Conservation (phyloP, 1,140 invertebrate species). For the Teleogryllus occipitalis region DNA sequence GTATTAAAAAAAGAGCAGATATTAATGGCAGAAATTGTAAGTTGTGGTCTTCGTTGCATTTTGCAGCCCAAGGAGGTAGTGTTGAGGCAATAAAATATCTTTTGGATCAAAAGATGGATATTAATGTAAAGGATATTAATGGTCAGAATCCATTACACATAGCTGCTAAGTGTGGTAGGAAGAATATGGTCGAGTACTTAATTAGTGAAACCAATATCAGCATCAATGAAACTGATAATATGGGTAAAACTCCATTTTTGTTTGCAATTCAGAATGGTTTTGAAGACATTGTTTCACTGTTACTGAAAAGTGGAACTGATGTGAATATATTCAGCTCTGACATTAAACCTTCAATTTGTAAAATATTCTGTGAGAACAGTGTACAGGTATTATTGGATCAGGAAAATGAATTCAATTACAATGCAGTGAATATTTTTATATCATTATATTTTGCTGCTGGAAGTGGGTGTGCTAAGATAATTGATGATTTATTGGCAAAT, state of each 20-base stretch:
- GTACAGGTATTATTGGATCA: not conserved
- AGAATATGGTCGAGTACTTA: no score
- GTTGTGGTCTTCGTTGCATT: conserved; percentile 25
- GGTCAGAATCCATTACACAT: conserved; percentile 11
- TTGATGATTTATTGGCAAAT: conserved; percentile 21
- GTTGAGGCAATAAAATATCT: conserved; percentile 25
- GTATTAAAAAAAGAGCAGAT: conserved; percentile 25
- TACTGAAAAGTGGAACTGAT: not conserved
- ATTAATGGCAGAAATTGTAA: conserved; percentile 24
- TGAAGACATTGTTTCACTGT: not conserved
- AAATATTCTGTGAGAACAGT: not conserved
- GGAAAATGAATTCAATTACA: conserved; percentile 9
- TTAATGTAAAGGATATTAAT: conserved; percentile 23
- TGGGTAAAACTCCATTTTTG: no score
- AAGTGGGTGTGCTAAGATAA: conserved; percentile 15
- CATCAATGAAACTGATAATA: no score
- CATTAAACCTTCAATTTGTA: not conserved
- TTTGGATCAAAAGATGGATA: conserved; percentile 21
- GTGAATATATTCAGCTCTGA: not conserved
- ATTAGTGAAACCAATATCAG: no score
- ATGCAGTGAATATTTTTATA: conserved; percentile 15
- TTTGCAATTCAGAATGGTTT: not conserved
- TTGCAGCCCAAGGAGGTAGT: conserved; percentile 24
- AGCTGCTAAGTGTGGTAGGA: not conserved
- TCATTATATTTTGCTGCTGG: conserved; percentile 22